Conservation (phyloP, 2,888 invertebrate genomes). For the Megalurothrips usitatus region DNA sequence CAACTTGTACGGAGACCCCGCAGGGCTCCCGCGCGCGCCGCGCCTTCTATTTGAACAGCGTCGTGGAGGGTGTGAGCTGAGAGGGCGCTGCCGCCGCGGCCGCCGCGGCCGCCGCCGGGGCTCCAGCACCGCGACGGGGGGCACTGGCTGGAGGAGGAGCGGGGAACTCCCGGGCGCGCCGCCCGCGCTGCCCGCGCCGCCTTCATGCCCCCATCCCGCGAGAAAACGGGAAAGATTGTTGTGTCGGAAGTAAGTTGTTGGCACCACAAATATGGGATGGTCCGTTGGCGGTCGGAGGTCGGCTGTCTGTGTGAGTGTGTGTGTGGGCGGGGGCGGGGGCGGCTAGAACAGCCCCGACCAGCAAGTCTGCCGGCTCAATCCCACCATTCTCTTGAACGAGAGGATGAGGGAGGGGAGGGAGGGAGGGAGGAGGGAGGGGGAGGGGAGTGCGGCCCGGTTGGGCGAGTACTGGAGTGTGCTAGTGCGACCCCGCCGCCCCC, state of each 20-base stretch:
- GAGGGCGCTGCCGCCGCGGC: too few species aligned
- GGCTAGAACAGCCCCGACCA: too few species aligned
- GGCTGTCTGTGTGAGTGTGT: background rate
- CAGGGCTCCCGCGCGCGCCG: too few species aligned
- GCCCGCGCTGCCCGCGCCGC: background rate
- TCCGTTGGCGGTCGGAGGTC: background rate
- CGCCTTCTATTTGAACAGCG: too few species aligned
- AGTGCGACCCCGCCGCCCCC: background rate
- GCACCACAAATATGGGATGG: conserved; percentile 18
- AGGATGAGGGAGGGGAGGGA: background rate
- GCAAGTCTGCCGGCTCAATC: too few species aligned
- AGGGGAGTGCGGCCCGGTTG: background rate
- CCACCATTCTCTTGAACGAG: too few species aligned
- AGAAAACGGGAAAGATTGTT: background rate
- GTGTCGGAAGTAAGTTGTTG: conserved; percentile 17
- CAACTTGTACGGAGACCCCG: too few species aligned
- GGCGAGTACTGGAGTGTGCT: background rate
- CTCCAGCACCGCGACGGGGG: too few species aligned
- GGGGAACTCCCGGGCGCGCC: background rate
- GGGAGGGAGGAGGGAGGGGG: background rate
- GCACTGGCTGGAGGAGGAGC: background rate
- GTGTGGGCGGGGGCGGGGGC: too few species aligned
- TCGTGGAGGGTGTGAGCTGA: too few species aligned
- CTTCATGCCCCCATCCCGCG: background rate
- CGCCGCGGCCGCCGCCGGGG: too few species aligned